These are phyloP conservation scores for Elysia crispata DNA, from an alignment of 2,888 invertebrate genomes.

Conservation along the genomic window DNA sequence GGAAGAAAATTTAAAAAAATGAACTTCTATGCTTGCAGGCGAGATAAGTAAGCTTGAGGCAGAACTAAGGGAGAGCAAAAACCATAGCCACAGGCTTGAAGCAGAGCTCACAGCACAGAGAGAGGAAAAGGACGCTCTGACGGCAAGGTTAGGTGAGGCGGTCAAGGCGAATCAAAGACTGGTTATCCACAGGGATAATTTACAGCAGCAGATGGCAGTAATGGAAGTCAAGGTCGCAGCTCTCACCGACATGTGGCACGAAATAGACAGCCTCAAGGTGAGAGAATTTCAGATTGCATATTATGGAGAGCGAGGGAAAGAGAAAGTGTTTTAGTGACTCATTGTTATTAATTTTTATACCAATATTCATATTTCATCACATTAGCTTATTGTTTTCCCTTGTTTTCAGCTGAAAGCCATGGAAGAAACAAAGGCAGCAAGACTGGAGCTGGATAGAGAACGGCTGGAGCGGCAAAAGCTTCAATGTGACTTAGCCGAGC, in stretches of 20 bases:
- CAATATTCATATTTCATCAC: too few relatives aligned
- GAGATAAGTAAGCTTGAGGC: slow-evolving; percentile 65
- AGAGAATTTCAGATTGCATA: too few relatives aligned
- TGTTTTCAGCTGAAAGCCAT: slow-evolving; percentile 44
- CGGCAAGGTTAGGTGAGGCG: slow-evolving; percentile 58
- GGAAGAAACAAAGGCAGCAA: slow-evolving; percentile 63
- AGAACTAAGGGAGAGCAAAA: slow-evolving; percentile 58
- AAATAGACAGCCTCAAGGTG: slow-evolving; percentile 63
- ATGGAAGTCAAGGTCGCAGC: slow-evolving; percentile 63
- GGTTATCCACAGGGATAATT: slow-evolving; percentile 66
- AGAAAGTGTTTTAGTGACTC: too few relatives aligned
- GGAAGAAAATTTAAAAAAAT: too few relatives aligned
- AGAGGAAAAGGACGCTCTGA: slow-evolving; percentile 55
- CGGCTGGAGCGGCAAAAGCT: slow-evolving; percentile 61
- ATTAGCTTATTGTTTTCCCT: not conserved
- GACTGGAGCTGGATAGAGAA: slow-evolving; percentile 63
- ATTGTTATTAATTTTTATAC: too few relatives aligned
- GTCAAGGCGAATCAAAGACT: slow-evolving; percentile 66
- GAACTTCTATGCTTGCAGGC: not conserved
- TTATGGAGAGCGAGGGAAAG: too few relatives aligned
- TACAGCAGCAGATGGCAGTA: slow-evolving; percentile 63
- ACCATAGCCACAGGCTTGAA: slow-evolving; percentile 59
- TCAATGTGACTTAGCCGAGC: slow-evolving; percentile 59
- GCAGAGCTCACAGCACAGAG: slow-evolving; percentile 53
- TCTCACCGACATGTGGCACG: slow-evolving; percentile 67